phyloP scores from a whole-genome alignment of 2,888 invertebrate genomes.

The Lithosia quadra region DNA sequence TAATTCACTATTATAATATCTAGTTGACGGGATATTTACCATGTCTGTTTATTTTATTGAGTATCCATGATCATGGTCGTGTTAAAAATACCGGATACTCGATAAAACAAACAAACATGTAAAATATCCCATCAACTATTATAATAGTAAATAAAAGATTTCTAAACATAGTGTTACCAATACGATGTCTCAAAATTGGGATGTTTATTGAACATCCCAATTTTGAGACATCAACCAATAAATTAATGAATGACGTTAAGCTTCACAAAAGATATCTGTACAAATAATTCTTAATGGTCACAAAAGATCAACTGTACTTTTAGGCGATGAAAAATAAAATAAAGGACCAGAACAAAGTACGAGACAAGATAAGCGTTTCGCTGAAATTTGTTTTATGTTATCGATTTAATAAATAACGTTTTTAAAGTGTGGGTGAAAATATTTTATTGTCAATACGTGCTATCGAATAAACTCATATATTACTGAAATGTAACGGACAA shows the following conservation, averaged over 20 bases:
- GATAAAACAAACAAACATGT: too few species aligned
- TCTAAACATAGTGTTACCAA: conserved; percentile 32
- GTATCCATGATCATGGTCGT: too few species aligned
- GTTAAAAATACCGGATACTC: too few species aligned
- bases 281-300: conserved; percentile 18
- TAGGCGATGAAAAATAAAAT: conserved; percentile 31
- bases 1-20: too few species aligned
- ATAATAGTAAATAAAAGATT: too few species aligned
- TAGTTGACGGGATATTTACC: too few species aligned
- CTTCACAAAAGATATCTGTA: conserved; percentile 20
- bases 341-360: conserved; percentile 9
- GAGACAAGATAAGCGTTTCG: conserved; percentile 9
- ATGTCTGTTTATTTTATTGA: too few species aligned
- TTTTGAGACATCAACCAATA: not conserved
- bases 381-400: conserved; percentile 21
- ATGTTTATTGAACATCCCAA: conserved; percentile 5
- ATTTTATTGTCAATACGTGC: conserved; percentile 28
- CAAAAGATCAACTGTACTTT: conserved; percentile 26
- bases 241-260: conserved; percentile 20
- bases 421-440: conserved; percentile 12
- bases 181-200: too few species aligned
- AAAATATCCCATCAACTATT: too few species aligned
- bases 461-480: conserved; percentile 26
- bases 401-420: conserved; percentile 24
- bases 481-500: conserved; percentile 20